Evolutionary conservation across 2,888 invertebrate species (phyloP), one percentile per base, ranked within the genome.

Genomic region (Lymantria monacha): DNA sequence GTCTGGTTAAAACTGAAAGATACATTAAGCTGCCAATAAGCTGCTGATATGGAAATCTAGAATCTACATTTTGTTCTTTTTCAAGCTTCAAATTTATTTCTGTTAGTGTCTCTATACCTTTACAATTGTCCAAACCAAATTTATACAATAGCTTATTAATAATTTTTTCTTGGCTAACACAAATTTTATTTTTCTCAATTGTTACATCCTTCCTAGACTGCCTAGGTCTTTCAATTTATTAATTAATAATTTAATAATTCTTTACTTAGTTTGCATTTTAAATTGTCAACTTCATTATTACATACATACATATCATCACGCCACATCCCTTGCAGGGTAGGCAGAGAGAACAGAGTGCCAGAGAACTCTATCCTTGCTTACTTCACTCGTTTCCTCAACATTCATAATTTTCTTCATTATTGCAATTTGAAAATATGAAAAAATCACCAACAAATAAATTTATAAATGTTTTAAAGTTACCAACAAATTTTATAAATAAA

Each of bases 81-180:
- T 44, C 31, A n/a, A 61, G 7, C 30, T 62, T 59, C 42, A 68
- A 52, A 44, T 57, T 60, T 50, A n/a, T 0, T 30, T 69, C 68
- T 40, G 69, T 66, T 8, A 65, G 68, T 30, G 68, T 71, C 12
- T 40, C 14, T 40, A 40, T 13, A 13, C 3, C 8, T 62, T 13
- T 40, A 40, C 40, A 40, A 13, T 40, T 36, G 9, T 31, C 11
- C 52, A 69, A 58, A 37, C 58, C 48, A 47, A 60, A 58, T 46
- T 52, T 61, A 36, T 49, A 8, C 11, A 63, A 49, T 11, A 63
- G 50, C 13, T 51, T 41, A 1, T 55, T 48, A 31, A 63, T 51
- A 33, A 31, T 44, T 0, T 30, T 33, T 13, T 46, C 30, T 12
- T 53, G 50, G 42, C 31, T 44, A 7, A 47, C 11, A 22, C 12